These are phyloP conservation scores for Latrodectus geometricus DNA, from an alignment of 1,140 invertebrate species.

Conservation along the genomic window DNA sequence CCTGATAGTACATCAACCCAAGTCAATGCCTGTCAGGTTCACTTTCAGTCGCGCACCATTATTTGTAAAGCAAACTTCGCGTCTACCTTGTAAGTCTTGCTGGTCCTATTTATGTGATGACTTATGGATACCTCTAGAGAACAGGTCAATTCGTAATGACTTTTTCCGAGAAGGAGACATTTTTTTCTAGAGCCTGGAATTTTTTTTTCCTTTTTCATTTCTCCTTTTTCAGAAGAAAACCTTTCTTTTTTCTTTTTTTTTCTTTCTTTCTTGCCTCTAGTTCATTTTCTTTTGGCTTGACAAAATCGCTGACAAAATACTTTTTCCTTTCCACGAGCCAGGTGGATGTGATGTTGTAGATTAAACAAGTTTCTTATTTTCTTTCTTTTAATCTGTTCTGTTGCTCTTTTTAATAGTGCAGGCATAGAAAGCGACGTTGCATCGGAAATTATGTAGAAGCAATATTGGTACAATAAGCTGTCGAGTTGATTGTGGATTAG, in stretches of 20 bases:
- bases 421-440: no score
- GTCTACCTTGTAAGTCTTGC: neutral
- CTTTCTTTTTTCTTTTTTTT: neutral
- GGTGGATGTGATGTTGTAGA: constrained; percentile 39
- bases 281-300: neutral
- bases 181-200: constrained; percentile 4
- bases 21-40: constrained; percentile 39
- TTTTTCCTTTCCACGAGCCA: constrained; percentile 30
- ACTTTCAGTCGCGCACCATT: constrained; percentile 11
- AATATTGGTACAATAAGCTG: no score
- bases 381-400: neutral
- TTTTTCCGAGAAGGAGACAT: neutral
- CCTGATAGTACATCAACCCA: constrained; percentile 19
- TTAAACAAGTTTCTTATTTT: constrained; percentile 43
- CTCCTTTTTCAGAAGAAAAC: neutral
- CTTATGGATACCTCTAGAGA: constrained; percentile 23
- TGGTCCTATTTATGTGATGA: constrained; percentile 15
- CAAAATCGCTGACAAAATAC: constrained; percentile 54
- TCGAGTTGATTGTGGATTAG: no score
- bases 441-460: no score
- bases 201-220: neutral
- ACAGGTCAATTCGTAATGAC: constrained; percentile 49
- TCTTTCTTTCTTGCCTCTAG: neutral
- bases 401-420: neutral
- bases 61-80: constrained; percentile 36